Base-by-base conservation (phyloP, 2,113 vertebrate species). In the Trachemys scripta region DNA sequence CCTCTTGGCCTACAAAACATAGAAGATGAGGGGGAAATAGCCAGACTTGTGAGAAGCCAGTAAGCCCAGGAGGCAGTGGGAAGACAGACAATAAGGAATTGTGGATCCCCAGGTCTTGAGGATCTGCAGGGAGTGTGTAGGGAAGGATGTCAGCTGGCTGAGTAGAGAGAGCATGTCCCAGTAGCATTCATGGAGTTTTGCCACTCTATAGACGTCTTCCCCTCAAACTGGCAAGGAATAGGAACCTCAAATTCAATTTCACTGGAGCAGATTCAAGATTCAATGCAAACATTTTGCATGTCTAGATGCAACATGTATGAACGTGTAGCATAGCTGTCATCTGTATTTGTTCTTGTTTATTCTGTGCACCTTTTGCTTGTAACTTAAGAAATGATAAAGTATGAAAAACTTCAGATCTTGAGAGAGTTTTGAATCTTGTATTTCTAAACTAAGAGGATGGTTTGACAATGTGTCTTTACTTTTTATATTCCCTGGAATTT, bases 231-330 rank as follows among this genome's bases (percentile, higher is more conserved):
- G 42, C 42, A 47, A 76, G 42, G 27, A 24, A 49, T 3, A 42
- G n/a, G 51, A 65, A 6, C 25, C 4, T 38, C 4, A 72, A 45
- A 80, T 88, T 47, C 9, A 89, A 5, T 2, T 24, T 88, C 5
- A 38, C 0, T 0, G 31, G 57, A 76, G 65, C 35, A n/a, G 6
- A 82, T 85, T 80, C 6, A 1, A 57, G 50, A 13, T 90, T 93
- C 20, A 1, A 2, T 25, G 82, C 24, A 47, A 5, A 19, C 1
- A 2, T 47, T 75, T 78, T 14, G 1, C 2, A 2, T 5, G 24
- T 92, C 5, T 31, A 10, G 7, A 12, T 84, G 19, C 45, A 0
- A 0, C 0, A 0, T 5, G 3, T 1, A 1, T 0, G 84, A 31
- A 89, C 82, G 50, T 45, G 17, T 1, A 1, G 5, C 22, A 12